These are phyloP conservation scores for Seriola rivoliana DNA, from an alignment of 2,113 vertebrate species.

Conservation along the genomic window DNA sequence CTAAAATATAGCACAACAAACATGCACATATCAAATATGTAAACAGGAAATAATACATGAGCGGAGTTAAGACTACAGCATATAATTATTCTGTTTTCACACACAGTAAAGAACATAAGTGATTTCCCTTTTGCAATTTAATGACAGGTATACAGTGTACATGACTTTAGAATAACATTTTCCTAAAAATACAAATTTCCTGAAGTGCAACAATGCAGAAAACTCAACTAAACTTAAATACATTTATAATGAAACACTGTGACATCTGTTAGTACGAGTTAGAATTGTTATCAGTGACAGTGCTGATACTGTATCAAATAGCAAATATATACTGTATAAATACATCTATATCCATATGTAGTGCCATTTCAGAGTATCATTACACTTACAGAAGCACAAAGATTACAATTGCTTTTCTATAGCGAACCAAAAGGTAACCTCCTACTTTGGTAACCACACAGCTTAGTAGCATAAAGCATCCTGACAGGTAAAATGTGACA, in stretches of 20 bases:
- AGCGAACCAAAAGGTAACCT: not conserved
- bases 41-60: not conserved
- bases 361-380: constrained; percentile 18
- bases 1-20: not conserved
- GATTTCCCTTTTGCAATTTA: constrained; percentile 20
- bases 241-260: constrained; percentile 9
- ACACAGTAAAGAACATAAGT: not conserved
- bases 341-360: constrained; percentile 27
- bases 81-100: not conserved
- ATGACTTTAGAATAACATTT: constrained; percentile 19
- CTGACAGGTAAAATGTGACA: constrained; percentile 32
- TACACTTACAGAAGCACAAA: constrained; percentile 10
- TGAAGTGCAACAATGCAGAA: constrained; percentile 22
- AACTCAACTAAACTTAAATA: constrained; percentile 2
- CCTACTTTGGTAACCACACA: constrained; percentile 46
- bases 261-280: constrained; percentile 22
- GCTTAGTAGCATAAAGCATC: constrained; percentile 2
- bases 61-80: not conserved
- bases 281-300: constrained; percentile 27
- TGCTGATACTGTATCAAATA: constrained; percentile 48
- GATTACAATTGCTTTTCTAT: constrained; percentile 19
- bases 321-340: constrained; percentile 56
- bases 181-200: not conserved
- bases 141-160: constrained; percentile 20
- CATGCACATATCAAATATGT: not conserved